A percentile compares a stretch with the other conserved stretches of the same genome.
These are phyloP conservation scores for Rhadinocentrus ornatus DNA, from an alignment of 2,797 vertebrate species.

Conservation along the genomic window DNA sequence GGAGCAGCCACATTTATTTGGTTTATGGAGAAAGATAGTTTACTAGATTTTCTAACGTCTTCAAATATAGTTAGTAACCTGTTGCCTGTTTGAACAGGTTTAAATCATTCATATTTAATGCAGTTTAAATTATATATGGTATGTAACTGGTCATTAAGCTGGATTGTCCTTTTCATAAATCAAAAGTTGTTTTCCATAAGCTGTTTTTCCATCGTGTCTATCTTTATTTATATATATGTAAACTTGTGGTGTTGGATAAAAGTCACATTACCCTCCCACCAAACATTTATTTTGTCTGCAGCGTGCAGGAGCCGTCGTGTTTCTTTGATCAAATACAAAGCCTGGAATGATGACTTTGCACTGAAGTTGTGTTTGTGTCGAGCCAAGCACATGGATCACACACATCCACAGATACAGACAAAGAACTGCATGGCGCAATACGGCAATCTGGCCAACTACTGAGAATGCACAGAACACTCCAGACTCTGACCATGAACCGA, in stretches of 20 bases:
- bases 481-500: conserved; percentile 67
- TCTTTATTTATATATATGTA: neutral
- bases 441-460: conserved; percentile 60
- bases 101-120: neutral
- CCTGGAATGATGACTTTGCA: conserved; percentile 8
- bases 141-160: neutral
- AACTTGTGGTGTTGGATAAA: neutral
- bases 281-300: neutral
- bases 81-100: neutral
- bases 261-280: neutral
- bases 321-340: neutral
- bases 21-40: too few relatives aligned
- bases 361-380: neutral
- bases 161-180: neutral
- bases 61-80: neutral
- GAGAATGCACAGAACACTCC: conserved; percentile 75
- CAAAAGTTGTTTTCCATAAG: neutral
- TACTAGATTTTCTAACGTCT: too few relatives aligned
- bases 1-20: neutral
- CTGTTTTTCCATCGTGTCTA: neutral
- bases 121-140: neutral
- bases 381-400: neutral
- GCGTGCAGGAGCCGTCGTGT: neutral
- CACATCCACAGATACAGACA: conserved; percentile 56
- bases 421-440: conserved; percentile 68